Base-by-base conservation (phyloP, 2,113 vertebrate genomes). In the Callionymus lyra region DNA sequence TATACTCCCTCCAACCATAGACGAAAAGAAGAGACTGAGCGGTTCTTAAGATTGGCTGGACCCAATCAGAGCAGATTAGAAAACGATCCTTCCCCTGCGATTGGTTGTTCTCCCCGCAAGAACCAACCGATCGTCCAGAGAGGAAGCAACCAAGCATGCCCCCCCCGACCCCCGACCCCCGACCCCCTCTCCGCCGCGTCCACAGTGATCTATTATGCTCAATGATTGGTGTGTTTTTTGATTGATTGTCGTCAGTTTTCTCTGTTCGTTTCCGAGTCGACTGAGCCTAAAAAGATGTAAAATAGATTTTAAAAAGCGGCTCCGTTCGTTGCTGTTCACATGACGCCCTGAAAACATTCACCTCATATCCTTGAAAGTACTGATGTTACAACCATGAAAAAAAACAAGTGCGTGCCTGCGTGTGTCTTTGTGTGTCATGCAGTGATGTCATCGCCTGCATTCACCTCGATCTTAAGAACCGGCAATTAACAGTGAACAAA, bases 11-110 rank as follows among this genome's bases (percentile, higher is more conserved):
- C 10, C 11, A 53, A 67, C 65, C 73, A 70, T 65, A 56, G 37
- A 35, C 53, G 63, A 50, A 51, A 56, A 65, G 41, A 44, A 48
- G 34, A 35, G 42, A 56, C 63, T 70, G 69, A 68, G 37, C 10
- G 53, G 56, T 49, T 61, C 47, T 38, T 63, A 66, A 70, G 79
- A 71, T 82, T 79, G 79, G 79, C 79, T 77, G 79, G 76, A 79
- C 72, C 76, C 76, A 82, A 79, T 77, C 73, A 72, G 78, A 67
- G 56, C 50, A 42, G 17, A 45, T 47, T 41, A 21, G 21, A 47
- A 33, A 50, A 36, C 27, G 6, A 58, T 52, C 40, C 53, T 62
- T 45, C 59, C 58, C 68, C 48, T 64, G 72, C 21, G 8, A 74
- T 74, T 71, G 74, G 67, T 68, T 72, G 38, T 44, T 16, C n/a